Evolutionary conservation across 2,888 invertebrate species (phyloP), one percentile per base, ranked within the genome.

Genomic region (Mythimna ferrago): DNA sequence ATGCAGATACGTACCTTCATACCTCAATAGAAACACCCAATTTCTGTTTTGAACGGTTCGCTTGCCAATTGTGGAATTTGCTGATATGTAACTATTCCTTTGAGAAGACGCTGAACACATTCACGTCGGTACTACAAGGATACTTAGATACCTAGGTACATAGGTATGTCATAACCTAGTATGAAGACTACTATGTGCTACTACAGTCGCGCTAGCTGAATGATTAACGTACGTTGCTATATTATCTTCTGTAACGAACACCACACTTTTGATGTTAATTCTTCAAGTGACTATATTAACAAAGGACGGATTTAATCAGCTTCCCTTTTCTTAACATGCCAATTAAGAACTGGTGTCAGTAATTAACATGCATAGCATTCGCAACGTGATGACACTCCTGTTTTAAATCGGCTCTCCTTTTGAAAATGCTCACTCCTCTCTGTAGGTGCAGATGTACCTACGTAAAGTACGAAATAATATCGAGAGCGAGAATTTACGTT

Each of bases 311-410:
- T n/a, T 63, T 32, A 57, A n/a, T 75, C 54, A 14, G 11, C 10
- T 73, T 75, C 14, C 16, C n/a, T 41, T 70, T 60, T 57, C 61
- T 26, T 72, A 35, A 14, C 51, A 57, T 19, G 67, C 32, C 41
- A 76, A 66, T 76, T 73, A 76, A 38, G 32, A 51, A 32, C 38
- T 10, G n/a, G 67, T 19, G 19, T 14, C 41, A 41, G 21, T 68
- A 68, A 67, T 67, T 57, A 73, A 76, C 14, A 38, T 38, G 48
- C 16, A 54, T 44, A 38, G 44, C 35, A 54, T 74, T 75, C 35
- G 9, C 53, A 26, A 44, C 44, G 7, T 32, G 21, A 75, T 26
- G 53, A 54, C 54, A n/a, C 9, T 74, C 41, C 75, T 19, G 19
- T 63, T 53, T 60, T 14, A 51, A 51, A 58, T 51, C 32, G 14